phyloP scores from a whole-genome alignment of 2,888 invertebrate species.

The Aphidoletes aphidimyza region DNA sequence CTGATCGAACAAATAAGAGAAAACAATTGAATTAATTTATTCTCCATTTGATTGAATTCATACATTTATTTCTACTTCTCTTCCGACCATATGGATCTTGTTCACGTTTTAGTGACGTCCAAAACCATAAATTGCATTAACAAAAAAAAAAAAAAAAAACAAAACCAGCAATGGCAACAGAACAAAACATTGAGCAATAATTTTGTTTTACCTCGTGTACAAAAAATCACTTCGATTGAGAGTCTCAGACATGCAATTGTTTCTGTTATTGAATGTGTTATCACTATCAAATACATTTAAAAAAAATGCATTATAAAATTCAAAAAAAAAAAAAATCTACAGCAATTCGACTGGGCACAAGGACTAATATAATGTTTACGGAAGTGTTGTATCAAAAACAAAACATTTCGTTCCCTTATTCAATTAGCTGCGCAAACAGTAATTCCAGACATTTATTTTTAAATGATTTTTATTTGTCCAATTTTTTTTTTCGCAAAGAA shows the following conservation, averaged over 20 bases:
- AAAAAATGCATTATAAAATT: slow-evolving; percentile 11
- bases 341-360: slow-evolving; percentile 8
- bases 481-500: no score
- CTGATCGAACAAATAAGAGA: no score
- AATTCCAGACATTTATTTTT: not conserved
- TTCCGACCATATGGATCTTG: no score
- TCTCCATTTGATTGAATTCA: no score
- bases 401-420: not conserved
- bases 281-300: not conserved
- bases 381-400: not conserved
- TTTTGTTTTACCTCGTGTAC: not conserved
- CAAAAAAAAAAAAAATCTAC: not conserved
- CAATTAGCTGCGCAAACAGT: not conserved
- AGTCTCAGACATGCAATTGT: not conserved
- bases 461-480: not conserved
- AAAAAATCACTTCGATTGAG: slow-evolving; percentile 24
- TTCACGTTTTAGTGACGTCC: slow-evolving; percentile 45
- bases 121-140: not conserved
- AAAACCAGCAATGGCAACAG: not conserved
- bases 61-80: no score
- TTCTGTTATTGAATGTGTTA: not conserved
- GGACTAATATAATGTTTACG: slow-evolving; percentile 34
- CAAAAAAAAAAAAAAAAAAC: not conserved
- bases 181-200: no score
- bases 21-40: no score